phyloP scores from a whole-genome alignment of 2,113 vertebrate species.

The Otis tarda region DNA sequence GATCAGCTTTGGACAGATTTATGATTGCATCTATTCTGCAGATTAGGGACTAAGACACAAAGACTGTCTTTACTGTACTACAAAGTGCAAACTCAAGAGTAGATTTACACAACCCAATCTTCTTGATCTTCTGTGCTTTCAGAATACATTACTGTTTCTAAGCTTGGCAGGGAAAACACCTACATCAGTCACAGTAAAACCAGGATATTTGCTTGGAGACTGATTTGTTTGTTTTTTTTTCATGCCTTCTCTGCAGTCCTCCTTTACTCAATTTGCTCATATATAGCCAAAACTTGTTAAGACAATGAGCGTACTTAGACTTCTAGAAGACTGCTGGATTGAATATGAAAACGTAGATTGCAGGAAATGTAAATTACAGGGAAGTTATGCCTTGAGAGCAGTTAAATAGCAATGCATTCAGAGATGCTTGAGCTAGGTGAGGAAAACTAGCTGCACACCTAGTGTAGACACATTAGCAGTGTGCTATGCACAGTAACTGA shows the following conservation, averaged over 20 bases:
- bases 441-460: not conserved
- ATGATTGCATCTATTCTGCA: not conserved
- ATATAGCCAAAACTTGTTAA: not conserved
- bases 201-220: not conserved
- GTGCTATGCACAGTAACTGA: not conserved
- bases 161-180: not conserved
- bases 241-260: not conserved
- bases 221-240: not conserved
- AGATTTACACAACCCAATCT: not conserved
- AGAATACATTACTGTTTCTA: not conserved
- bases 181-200: not conserved
- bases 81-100: not conserved
- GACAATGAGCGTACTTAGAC: not conserved
- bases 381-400: not conserved
- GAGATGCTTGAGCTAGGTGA: not conserved
- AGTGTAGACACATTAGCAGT: not conserved
- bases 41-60: not conserved
- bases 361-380: not conserved
- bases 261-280: not conserved
- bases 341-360: not conserved
- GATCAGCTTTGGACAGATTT: not conserved
- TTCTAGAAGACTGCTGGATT: not conserved
- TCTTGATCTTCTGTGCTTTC: not conserved
- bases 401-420: not conserved
- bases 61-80: not conserved